These are phyloP conservation scores for Eristalis arbustorum DNA, from an alignment of 2,888 invertebrate species.

Conservation along the genomic window DNA sequence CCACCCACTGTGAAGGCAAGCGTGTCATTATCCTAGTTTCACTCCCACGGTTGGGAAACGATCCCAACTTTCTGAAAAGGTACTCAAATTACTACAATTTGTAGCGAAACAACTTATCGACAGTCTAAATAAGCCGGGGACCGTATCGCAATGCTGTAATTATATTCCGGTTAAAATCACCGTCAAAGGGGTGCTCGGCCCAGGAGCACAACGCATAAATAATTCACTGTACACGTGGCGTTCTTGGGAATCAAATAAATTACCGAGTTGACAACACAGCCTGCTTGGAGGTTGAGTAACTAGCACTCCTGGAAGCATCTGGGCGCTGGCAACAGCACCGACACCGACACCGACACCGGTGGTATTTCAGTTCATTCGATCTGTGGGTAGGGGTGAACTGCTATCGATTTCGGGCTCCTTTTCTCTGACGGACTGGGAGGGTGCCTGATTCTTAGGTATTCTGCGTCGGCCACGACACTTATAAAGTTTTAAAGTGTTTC, in stretches of 20 bases:
- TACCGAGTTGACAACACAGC: not conserved
- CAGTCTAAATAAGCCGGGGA: not conserved
- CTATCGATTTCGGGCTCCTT: not conserved
- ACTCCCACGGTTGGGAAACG: not conserved
- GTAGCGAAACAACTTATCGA: constrained; percentile 8
- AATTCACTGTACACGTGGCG: not conserved
- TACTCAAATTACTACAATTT: constrained; percentile 11
- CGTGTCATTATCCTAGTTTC: constrained; percentile 5
- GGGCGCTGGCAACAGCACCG: no score
- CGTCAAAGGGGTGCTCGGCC: not conserved
- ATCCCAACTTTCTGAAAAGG: constrained; percentile 5
- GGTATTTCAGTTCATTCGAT: not conserved
- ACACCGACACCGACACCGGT: no score
- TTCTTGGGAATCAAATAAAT: not conserved
- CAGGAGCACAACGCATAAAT: not conserved
- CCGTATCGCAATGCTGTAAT: not conserved
- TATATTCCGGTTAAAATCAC: not conserved
- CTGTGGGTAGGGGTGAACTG: not conserved
- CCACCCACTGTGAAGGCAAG: not conserved
- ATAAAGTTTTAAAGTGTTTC: not conserved
- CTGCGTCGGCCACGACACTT: not conserved
- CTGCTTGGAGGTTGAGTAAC: not conserved
- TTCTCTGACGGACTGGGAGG: not conserved
- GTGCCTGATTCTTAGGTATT: not conserved
- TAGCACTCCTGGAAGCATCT: not conserved